A percentile compares a stretch with the other conserved stretches of the same genome.
phyloP scores from a whole-genome alignment of 2,113 vertebrate genomes.

The Butorides virescens region DNA sequence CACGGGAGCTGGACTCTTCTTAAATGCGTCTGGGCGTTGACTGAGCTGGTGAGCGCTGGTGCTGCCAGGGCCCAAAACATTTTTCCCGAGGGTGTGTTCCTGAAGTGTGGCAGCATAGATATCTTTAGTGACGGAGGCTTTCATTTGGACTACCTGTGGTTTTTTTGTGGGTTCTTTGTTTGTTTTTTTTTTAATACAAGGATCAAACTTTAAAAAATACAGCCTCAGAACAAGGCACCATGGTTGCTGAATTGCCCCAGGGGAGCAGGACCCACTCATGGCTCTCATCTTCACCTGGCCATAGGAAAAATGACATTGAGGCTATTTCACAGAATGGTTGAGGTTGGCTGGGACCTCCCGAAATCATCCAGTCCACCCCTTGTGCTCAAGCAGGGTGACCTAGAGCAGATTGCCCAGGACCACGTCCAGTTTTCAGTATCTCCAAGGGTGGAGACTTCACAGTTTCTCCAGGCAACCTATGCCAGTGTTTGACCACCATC shows the following conservation, averaged over 20 bases:
- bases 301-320: background rate
- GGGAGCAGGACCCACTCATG: background rate
- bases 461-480: background rate
- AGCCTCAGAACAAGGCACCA: background rate
- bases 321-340: background rate
- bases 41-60: background rate
- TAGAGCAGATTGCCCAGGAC: background rate
- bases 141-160: background rate
- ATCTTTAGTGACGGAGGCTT: background rate
- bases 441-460: background rate
- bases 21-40: background rate
- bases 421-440: background rate
- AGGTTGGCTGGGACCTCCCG: background rate
- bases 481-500: background rate
- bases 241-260: background rate
- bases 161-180: background rate
- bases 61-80: background rate
- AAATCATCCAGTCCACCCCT: background rate
- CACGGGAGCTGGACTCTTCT: rapidly evolving
- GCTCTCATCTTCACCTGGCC: background rate
- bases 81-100: rapidly evolving
- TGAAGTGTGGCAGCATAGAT: background rate
- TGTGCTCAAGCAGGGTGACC: background rate
- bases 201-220: background rate
- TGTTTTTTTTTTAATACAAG: background rate